Base-by-base conservation (phyloP, 2,797 vertebrate genomes). In the Anguilla marmorata region DNA sequence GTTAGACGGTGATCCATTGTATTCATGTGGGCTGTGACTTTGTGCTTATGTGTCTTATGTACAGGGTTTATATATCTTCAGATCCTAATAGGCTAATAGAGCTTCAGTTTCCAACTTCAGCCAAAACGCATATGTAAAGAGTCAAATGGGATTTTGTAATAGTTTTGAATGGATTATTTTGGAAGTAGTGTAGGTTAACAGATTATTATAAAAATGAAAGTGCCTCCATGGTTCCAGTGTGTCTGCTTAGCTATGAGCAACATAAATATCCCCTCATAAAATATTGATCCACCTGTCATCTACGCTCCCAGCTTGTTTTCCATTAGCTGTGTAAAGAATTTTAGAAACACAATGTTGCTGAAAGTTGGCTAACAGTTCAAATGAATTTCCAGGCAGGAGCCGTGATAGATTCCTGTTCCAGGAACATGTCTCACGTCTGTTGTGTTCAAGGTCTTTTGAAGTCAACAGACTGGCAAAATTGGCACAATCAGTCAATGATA, bases 251-350 rank as follows among this genome's bases (percentile, higher is more conserved):
- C 83, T 79, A 11, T 79, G 19, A 37, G 82, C 41, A 54, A 60
- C 60, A 88, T 74, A 85, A 87, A 89, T 86, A 87, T 85, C 66
- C 86, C 86, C 45, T 86, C 87, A 89, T 86, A 86, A 87, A 88
- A 66, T 91, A 88, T 89, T 82, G 87, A 91, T 87, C 79, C 86
- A 12, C 41, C 63, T 89, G 72, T 86, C 85, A 86, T 85, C 41
- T 24, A 21, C 41, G 33, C 69, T 69, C 56, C 89, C 87, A 80
- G 69, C 85, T 69, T 63, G 56, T 33, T n/a, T 50, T 88, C 89
- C 87, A 86, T 89, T 86, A 88, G 88, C 72, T 85, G 52, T 41
- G 54, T 45, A 58, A 89, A 89, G 63, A 87, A 82, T 79, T 52
- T 85, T 37, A 52, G 86, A 84, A 89, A 50, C 76, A 74, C 84